Conservation (phyloP, 2,888 invertebrate genomes). For the Chouioia cunea region DNA sequence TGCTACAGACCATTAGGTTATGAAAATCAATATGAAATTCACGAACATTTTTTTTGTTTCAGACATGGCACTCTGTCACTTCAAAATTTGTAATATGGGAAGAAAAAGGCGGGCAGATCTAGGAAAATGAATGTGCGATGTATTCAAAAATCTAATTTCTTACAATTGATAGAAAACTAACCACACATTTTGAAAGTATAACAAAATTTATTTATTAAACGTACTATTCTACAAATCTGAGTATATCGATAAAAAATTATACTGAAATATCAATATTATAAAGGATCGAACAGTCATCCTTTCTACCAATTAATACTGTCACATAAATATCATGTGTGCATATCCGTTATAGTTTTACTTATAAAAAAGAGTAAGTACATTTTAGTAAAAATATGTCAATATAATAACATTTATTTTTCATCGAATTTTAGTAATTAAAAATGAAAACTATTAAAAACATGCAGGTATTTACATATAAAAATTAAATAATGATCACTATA, state of each 20-base stretch:
- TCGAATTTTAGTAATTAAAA: too few relatives aligned
- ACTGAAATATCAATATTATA: slow-evolving; percentile 3
- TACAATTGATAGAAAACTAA: slow-evolving; percentile 31
- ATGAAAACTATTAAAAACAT: too few relatives aligned
- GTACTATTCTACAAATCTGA: slow-evolving; percentile 22
- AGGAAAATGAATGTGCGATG: slow-evolving; percentile 35
- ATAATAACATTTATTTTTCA: too few relatives aligned
- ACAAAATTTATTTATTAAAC: slow-evolving; percentile 14
- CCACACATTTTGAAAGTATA: slow-evolving; percentile 19
- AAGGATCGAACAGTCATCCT: not conserved
- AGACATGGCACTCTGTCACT: slow-evolving; percentile 78
- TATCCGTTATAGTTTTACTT: slow-evolving; percentile 42
- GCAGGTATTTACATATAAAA: too few relatives aligned
- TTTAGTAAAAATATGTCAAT: too few relatives aligned
- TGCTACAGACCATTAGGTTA: not conserved
- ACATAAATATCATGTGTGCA: not conserved
- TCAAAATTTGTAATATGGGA: slow-evolving; percentile 80
- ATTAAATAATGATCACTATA: too few relatives aligned
- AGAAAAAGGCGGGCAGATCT: slow-evolving; percentile 71
- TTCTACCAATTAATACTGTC: not conserved
- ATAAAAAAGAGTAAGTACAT: not conserved
- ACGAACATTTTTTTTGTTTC: slow-evolving; percentile 58
- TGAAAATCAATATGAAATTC: not conserved
- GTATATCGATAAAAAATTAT: slow-evolving; percentile 16
- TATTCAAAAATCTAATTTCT: slow-evolving; percentile 35